Conservation (phyloP, 1,140 invertebrate genomes). For the Zaprionus camerounensis region DNA sequence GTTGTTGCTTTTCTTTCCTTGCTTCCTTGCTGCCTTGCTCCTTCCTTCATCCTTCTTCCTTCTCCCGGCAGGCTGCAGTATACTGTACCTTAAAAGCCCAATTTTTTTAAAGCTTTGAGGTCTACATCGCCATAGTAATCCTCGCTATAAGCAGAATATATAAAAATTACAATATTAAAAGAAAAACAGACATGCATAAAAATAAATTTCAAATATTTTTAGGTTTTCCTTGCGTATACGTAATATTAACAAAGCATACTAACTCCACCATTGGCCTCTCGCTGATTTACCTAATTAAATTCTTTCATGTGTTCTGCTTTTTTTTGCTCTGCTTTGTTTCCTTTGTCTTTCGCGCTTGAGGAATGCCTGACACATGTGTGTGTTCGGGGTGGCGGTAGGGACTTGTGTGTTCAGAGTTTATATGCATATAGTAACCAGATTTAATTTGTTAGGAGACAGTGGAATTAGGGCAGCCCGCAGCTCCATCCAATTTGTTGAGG, state of each 20-base stretch:
- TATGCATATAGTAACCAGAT: slow-evolving; percentile 13
- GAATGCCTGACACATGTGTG: slow-evolving; percentile 34
- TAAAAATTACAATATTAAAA: slow-evolving; percentile 60
- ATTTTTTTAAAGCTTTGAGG: slow-evolving; percentile 91
- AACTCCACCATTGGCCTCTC: slow-evolving; percentile 42
- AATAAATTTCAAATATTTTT: slow-evolving; percentile 13
- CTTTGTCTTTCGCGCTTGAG: slow-evolving; percentile 42
- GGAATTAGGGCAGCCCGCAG: slow-evolving; percentile 15
- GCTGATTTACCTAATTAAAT: slow-evolving; percentile 81
- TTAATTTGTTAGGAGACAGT: not conserved
- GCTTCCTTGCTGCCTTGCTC: slow-evolving; percentile 18
- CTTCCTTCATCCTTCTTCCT: slow-evolving; percentile 6
- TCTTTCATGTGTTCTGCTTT: slow-evolving; percentile 10
- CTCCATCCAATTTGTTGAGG: slow-evolving; percentile 11
- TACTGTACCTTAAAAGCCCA: slow-evolving; percentile 87
- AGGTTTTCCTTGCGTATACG: slow-evolving; percentile 45
- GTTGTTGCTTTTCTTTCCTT: slow-evolving; percentile 33
- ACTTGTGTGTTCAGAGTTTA: not conserved
- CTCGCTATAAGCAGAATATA: slow-evolving; percentile 87
- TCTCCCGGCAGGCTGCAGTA: slow-evolving; percentile 44
- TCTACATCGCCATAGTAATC: slow-evolving; percentile 94
- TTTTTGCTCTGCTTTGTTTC: slow-evolving; percentile 40
- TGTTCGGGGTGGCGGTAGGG: not conserved
- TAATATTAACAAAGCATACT: slow-evolving; percentile 44
- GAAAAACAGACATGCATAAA: slow-evolving; percentile 11